Base-by-base conservation (phyloP, 2,888 invertebrate species). In the Cyclophora punctaria region DNA sequence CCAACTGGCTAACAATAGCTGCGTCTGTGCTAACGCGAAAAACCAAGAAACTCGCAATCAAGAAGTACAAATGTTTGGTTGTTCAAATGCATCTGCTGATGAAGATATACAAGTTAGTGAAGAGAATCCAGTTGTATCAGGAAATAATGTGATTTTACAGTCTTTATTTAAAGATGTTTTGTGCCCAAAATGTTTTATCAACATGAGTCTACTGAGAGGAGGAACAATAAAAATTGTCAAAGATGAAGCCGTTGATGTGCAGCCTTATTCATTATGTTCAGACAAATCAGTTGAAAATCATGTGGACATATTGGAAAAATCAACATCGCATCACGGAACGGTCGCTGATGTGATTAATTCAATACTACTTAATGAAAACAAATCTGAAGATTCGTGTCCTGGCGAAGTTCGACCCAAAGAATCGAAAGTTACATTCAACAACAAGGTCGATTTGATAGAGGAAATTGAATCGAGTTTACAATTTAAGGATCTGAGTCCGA, bases 181-280 rank as follows among this genome's bases (percentile, higher is more conserved):
- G 4, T 83, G 80, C 48, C 74, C 80, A 2, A 71, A 71, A 6
- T 82, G 81, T 52, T 69, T 64, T 40, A 53, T 74, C 47, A 71
- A 73, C 5, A 56, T 73, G 49, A 72, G 63, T 52, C 48, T 77
- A 20, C 52, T 79, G 45, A 63, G 67, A 35, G 60, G 62, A 6
- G 64, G 62, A 41, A 47, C 58, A 2, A 53, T 64, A 2, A 77
- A 59, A 58, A 49, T 77, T 45, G 59, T 75, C 20, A 83, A 83
- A 70, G 84, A 84, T 47, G 75, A 74, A 53, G 76, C 20, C 20
- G 20, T 20, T 20, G 20, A 20, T 20, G 20, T 20, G 0, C 64
- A 57, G 7, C 42, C 57, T 0, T 54, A 63, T 37, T 64, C 67
- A 50, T 62, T 66, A 41, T 56, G 48, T 35, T 57, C 56, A 5